Evolutionary conservation across 92 coral and sea anemone genomes (phyloP).

Genomic region (Anthopleura xanthogrammica): DNA sequence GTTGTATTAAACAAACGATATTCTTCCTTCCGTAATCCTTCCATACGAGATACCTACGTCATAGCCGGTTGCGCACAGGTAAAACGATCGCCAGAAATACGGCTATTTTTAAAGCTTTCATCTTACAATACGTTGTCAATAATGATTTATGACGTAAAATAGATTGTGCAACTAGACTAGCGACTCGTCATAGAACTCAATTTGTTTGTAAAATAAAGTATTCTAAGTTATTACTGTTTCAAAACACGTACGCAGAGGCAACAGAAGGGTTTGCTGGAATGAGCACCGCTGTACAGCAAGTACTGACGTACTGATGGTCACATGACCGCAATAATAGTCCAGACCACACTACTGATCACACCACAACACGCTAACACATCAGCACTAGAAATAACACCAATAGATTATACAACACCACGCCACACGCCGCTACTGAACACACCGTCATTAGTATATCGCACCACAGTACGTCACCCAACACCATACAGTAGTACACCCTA

Average conservation of each 20-base stretch:
- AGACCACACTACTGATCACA: too few relatives aligned
- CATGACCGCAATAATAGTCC: background rate
- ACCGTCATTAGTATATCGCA: background rate
- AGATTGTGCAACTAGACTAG: too few relatives aligned
- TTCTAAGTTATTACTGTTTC: too few relatives aligned
- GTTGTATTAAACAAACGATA: background rate
- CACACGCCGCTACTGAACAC: background rate
- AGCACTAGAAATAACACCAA: too few relatives aligned
- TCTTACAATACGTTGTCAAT: too few relatives aligned
- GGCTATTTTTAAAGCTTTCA: background rate
- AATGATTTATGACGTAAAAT: too few relatives aligned
- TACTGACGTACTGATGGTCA: background rate
- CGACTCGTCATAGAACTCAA: too few relatives aligned
- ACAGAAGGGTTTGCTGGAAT: background rate
- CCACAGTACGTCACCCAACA: background rate
- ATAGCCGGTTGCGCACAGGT: background rate
- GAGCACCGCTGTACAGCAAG: background rate
- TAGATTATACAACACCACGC: too few relatives aligned
- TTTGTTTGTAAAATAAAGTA: too few relatives aligned
- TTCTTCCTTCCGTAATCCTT: background rate
- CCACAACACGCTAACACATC: too few relatives aligned
- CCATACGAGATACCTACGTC: background rate
- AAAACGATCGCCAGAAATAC: background rate
- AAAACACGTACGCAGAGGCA: too few relatives aligned
- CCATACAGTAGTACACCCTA: background rate